Evolutionary conservation across 2,113 vertebrate species (phyloP), one percentile per base, ranked within the genome.

Genomic region (Plecotus auritus): DNA sequence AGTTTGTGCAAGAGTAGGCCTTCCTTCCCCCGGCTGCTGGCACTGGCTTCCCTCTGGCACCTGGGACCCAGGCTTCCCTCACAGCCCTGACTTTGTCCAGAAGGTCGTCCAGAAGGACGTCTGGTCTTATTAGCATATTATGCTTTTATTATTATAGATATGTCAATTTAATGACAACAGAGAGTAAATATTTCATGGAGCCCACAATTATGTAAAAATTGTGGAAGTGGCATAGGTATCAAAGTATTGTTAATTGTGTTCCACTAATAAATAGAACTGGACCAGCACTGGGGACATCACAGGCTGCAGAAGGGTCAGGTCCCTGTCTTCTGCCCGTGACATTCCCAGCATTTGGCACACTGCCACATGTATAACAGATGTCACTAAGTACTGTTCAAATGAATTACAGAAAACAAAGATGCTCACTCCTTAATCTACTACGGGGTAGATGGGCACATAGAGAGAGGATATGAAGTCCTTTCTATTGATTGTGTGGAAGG

Each of bases 381-480:
- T 47, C 76, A 20, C 26, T 47, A 17, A 59, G 22, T 5, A 18
- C 26, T 14, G 9, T 9, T 28, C 3, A 37, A 51, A 49, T 47
- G 32, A 88, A 73, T 5, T 32, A 64, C 76, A 9, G 1, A 23
- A 67, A 77, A 42, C n/a, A 59, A 37, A 32, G n/a, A 83, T 12
- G 28, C 45, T 70, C 78, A 40, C 7, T 91, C 73, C 66, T 2
- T 26, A 17, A n/a, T 1, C 59, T 51, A 7, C 17, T 83, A 30
- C 0, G 42, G 6, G 0, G n/a, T 17, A 72, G 10, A 80, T 0
- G 1, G 13, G 18, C 40, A 56, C 0, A 0, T 2, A 4, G 1
- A 32, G 28, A 54, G 13, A 89, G 22, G 61, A 51, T 14, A 12
- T 14, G 18, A 64, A 23, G 4, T 9, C 59, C 67, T 66, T 10